These are phyloP conservation scores for Dasysyrphus tricinctus DNA, from an alignment of 2,888 invertebrate species.

Conservation along the genomic window DNA sequence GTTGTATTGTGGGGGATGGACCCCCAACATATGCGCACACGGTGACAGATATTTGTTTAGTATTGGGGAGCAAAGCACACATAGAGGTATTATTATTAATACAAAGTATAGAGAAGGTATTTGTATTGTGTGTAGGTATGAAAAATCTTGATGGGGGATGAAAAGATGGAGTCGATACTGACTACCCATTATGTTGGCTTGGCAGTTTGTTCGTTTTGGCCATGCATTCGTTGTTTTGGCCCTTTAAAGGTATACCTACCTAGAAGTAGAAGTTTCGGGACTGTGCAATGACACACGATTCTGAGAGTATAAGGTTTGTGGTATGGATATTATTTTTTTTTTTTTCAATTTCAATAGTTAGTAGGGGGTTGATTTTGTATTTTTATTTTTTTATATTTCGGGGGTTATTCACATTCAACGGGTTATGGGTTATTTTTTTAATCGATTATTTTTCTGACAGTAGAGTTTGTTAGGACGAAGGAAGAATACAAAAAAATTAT, in stretches of 20 bases:
- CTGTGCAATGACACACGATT: constrained; percentile 66
- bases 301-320: constrained; percentile 6
- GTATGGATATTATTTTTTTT: neutral
- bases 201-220: constrained; percentile 36
- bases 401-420: constrained; percentile 63
- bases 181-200: constrained; percentile 8
- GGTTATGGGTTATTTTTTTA: constrained; percentile 65
- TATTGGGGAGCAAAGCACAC: constrained; percentile 36
- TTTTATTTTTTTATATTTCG: constrained; percentile 20
- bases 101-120: constrained; percentile 10
- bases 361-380: constrained; percentile 12
- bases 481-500: constrained; percentile 16
- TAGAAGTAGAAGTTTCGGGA: constrained; percentile 30
- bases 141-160: constrained; percentile 39
- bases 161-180: constrained; percentile 49
- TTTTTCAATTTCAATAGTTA: neutral
- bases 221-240: constrained; percentile 48
- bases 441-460: constrained; percentile 67
- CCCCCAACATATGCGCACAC: constrained; percentile 46
- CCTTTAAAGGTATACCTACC: neutral
- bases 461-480: constrained; percentile 30
- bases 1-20: constrained; percentile 60
- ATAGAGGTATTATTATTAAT: neutral
- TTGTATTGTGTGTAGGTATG: constrained; percentile 6
- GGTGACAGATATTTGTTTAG: constrained; percentile 29